Conservation (phyloP, 2,797 vertebrate genomes). For the Takifugu rubripes region DNA sequence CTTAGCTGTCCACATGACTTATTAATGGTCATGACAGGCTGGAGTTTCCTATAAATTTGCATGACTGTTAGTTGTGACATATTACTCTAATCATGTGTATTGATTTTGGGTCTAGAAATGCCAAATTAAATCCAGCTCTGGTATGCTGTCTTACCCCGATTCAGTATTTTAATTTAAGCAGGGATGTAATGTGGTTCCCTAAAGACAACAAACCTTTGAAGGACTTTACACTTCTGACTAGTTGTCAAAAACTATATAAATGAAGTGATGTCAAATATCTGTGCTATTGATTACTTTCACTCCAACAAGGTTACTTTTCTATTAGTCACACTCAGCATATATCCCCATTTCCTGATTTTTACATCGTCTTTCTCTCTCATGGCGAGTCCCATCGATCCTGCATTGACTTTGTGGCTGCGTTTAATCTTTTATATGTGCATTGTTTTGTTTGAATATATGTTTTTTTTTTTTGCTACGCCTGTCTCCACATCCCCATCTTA, state of each 20-base stretch:
- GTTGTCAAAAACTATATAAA: not conserved
- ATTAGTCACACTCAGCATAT: conserved; percentile 54
- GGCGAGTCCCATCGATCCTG: conserved; percentile 18
- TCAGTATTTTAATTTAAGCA: conserved; percentile 37
- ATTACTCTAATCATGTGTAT: conserved; percentile 36
- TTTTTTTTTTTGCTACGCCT: not conserved
- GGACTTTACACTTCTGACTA: too few species aligned
- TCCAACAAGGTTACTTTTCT: conserved; percentile 27
- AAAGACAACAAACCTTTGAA: too few species aligned
- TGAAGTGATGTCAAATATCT: not conserved
- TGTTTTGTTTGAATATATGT: conserved; percentile 5
- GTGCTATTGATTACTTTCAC: not conserved
- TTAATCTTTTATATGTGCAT: conserved; percentile 12
- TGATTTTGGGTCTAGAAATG: conserved; percentile 45
- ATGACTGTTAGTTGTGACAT: conserved; percentile 32
- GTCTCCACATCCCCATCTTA: conserved; percentile 21
- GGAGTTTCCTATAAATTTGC: conserved; percentile 33
- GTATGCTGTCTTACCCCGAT: conserved; percentile 29
- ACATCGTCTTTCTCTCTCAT: conserved; percentile 30
- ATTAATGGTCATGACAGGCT: conserved; percentile 48
- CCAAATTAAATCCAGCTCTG: conserved; percentile 37
- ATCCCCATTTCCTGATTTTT: conserved; percentile 26
- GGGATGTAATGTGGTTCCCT: not conserved
- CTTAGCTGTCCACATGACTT: conserved; percentile 36
- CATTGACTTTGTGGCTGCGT: conserved; percentile 16